phyloP scores from a whole-genome alignment of 1,140 invertebrate species.

The Pseudomyrmex flavicornis region DNA sequence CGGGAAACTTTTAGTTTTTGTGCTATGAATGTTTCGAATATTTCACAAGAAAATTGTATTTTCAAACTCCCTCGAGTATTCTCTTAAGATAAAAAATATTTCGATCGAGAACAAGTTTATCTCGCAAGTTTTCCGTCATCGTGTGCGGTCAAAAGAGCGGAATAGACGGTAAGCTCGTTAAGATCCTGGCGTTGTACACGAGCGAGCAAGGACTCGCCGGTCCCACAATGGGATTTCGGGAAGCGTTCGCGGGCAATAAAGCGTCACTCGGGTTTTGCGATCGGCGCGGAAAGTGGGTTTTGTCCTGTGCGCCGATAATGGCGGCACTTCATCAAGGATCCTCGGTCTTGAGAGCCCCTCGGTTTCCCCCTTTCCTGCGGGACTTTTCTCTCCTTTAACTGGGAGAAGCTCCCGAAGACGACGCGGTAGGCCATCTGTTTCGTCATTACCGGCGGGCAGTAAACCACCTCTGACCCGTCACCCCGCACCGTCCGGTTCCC shows the following conservation, averaged over 20 bases:
- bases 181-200: constrained; percentile 54
- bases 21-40: not conserved
- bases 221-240: constrained; percentile 77
- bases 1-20: too few species aligned
- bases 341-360: constrained; percentile 42
- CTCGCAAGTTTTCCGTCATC: not conserved
- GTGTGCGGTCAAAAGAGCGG: constrained; percentile 36
- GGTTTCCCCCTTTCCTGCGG: constrained; percentile 73
- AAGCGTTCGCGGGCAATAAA: constrained; percentile 83
- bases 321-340: constrained; percentile 83
- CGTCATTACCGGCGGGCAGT: constrained; percentile 84
- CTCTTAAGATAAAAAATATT: not conserved
- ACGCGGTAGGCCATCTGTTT: constrained; percentile 84
- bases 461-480: constrained; percentile 78
- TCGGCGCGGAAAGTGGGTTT: constrained; percentile 77
- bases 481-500: constrained; percentile 29
- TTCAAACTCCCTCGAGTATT: not conserved
- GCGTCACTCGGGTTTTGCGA: constrained; percentile 72
- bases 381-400: constrained; percentile 62
- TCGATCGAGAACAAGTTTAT: not conserved
- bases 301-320: constrained; percentile 83
- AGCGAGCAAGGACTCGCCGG: constrained; percentile 32
- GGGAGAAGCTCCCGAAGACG: constrained; percentile 24
- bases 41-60: not conserved
- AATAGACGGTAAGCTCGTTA: constrained; percentile 68